Evolutionary conservation across 2,797 vertebrate genomes (phyloP), one percentile per base, ranked within the genome.

Genomic region (Chanos chanos): DNA sequence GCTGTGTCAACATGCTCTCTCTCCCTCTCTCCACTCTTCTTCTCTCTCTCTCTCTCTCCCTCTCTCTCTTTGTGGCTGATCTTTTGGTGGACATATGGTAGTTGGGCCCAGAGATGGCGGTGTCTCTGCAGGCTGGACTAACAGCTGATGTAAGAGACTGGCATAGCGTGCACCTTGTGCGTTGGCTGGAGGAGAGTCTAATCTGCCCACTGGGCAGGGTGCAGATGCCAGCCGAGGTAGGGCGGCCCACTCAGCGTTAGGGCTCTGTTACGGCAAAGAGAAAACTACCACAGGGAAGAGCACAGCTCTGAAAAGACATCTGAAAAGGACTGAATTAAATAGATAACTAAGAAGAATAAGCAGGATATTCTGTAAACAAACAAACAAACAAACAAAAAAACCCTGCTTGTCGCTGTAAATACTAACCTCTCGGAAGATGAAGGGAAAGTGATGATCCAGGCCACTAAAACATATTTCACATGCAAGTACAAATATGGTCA

Each of bases 51-150:
- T 47, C 9, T 7, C 39, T 50, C 52, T 39, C 9, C n/a, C n/a
- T n/a, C 37, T 19, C 40, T 15, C 6, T 44, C 31, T 45, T 56
- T 43, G 51, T 62, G 51, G 33, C 25, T 40, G 25, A 50, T 51
- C 53, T 61, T 33, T 50, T 70, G 27, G 68, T 44, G 37, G 66
- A 53, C 51, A 56, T 61, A 56, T 65, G 45, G 51, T 27, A 31
- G 28, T n/a, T 54, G 65, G 50, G 28, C 49, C 74, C 50, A 59
- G 33, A 73, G 61, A 21, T 13, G 56, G 43, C 64, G n/a, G 65
- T 53, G 44, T 81, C 81, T 82, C 82, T 56, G 83, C 83, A 85
- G 81, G 80, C 80, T 82, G 80, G 85, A 85, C 85, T 83, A 86
- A 73, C n/a, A 76, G 70, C 78, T 68, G 72, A 74, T 77, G 77